Percentiles rank a stretch among this genome's conserved stretches.
These are phyloP conservation scores for Drosophila birchii DNA, from an alignment of 2,888 invertebrate species.

Conservation along the genomic window DNA sequence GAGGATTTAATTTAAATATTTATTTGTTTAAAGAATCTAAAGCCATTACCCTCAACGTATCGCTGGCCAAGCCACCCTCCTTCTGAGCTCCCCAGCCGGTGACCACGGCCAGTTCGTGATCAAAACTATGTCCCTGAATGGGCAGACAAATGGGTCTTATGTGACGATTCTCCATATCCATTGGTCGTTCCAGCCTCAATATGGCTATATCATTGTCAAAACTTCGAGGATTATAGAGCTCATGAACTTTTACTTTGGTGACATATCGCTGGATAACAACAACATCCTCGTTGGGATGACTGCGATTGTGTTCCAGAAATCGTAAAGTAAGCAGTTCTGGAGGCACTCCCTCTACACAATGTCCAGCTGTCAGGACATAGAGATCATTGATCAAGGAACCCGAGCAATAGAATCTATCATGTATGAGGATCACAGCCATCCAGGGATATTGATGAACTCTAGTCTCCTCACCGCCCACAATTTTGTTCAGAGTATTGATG, in stretches of 20 bases:
- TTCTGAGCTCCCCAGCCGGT: slow-evolving; percentile 91
- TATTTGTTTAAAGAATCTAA: background rate
- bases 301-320: slow-evolving; percentile 90
- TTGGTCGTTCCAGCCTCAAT: slow-evolving; percentile 87
- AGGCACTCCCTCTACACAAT: slow-evolving; percentile 88
- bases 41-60: slow-evolving; percentile 88
- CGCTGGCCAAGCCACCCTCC: slow-evolving; percentile 88
- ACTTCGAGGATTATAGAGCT: slow-evolving; percentile 88
- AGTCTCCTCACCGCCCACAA: slow-evolving; percentile 91
- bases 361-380: slow-evolving; percentile 91
- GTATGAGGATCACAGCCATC: slow-evolving; percentile 87
- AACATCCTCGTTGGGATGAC: slow-evolving; percentile 72
- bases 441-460: slow-evolving; percentile 88
- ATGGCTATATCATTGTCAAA: slow-evolving; percentile 94
- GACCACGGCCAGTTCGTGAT: slow-evolving; percentile 85
- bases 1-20: too few relatives aligned
- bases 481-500: slow-evolving; percentile 87
- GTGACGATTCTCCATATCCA: slow-evolving; percentile 85
- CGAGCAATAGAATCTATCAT: slow-evolving; percentile 89
- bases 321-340: slow-evolving; percentile 87
- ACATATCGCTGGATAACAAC: slow-evolving; percentile 77
- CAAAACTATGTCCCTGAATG: slow-evolving; percentile 70
- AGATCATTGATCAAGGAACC: slow-evolving; percentile 89
- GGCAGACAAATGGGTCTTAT: slow-evolving; percentile 92
- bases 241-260: slow-evolving; percentile 86